Evolutionary conservation across 2,888 invertebrate species (phyloP), one percentile per base, ranked within the genome.

Genomic region (Drosophila paracracens): DNA sequence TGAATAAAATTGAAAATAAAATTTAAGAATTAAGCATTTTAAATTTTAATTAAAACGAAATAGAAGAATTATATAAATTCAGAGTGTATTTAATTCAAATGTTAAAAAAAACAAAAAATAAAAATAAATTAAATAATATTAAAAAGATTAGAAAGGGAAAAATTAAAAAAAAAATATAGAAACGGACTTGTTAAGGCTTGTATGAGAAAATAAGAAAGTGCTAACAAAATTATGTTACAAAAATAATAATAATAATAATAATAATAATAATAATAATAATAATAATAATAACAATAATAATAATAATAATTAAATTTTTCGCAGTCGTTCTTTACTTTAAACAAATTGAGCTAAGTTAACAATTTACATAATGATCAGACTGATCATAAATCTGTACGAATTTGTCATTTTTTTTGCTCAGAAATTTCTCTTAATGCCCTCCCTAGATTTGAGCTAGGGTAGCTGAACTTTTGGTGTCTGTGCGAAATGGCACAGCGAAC

Each of bases 381-480:
- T 10, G 31, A n/a, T 29, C 29, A 36, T 27, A 35, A 16, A 8
- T 2, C 13, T 16, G 21, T n/a, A 21, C 40, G 31, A 21, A 29
- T 21, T 40, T 6, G 5, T 21, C 0, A 38, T 18, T 25, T 16
- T 53, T 53, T 21, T 25, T 16, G 25, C 46, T 46, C 7, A 25
- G 4, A 11, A 52, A 13, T 31, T 18, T 35, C 10, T 18, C 3
- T 25, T 16, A 16, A 25, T 35, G 16, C 18, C 25, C 18, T 29
- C 7, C 16, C 5, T 1, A 11, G 27, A 8, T 68, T 56, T 11
- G 7, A 52, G 36, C 50, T 54, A 58, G 76, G 72, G 67, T 76
- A 72, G 58, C 67, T 72, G 64, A 76, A 76, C 72, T 76, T 76
- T 65, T 50, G 38, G 36, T 29, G 36, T 8, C 33, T 58, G 50